Conservation (phyloP, 2,888 invertebrate genomes). For the Euzophera pinguis region DNA sequence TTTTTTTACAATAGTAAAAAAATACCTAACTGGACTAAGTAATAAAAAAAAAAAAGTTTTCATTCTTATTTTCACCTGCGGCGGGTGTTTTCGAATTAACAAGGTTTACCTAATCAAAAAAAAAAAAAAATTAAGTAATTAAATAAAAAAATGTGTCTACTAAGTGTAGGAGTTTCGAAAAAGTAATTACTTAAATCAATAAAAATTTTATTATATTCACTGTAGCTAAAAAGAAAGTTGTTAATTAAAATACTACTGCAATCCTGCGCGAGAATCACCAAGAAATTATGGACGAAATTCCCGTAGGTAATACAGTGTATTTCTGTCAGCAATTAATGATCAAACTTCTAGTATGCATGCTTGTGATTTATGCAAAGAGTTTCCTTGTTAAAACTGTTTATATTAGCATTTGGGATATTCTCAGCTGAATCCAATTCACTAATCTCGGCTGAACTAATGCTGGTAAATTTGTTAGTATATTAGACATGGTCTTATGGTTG, state of each 20-base stretch:
- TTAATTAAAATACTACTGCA: neutral
- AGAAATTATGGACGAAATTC: neutral
- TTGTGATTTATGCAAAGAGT: constrained; percentile 43
- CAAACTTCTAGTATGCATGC: constrained; percentile 34
- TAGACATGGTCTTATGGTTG: neutral
- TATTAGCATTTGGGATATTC: constrained; percentile 19
- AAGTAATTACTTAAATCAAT: no score
- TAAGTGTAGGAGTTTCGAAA: no score
- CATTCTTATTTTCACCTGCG: no score
- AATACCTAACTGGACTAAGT: no score
- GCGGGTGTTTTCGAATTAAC: no score
- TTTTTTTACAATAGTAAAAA: no score
- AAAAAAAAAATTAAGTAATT: no score
- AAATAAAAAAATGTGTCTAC: no score
- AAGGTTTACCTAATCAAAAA: no score
- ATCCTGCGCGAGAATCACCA: neutral
- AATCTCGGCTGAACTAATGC: neutral
- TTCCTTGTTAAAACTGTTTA: constrained; percentile 30
- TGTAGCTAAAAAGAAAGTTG: neutral
- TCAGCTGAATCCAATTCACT: constrained; percentile 8
- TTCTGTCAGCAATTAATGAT: constrained; percentile 38
- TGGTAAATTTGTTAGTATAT: neutral
- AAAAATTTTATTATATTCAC: no score
- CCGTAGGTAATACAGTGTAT: neutral
- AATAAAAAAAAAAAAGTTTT: no score